Conservation (phyloP, 2,113 vertebrate species). For the Catagonus wagneri region DNA sequence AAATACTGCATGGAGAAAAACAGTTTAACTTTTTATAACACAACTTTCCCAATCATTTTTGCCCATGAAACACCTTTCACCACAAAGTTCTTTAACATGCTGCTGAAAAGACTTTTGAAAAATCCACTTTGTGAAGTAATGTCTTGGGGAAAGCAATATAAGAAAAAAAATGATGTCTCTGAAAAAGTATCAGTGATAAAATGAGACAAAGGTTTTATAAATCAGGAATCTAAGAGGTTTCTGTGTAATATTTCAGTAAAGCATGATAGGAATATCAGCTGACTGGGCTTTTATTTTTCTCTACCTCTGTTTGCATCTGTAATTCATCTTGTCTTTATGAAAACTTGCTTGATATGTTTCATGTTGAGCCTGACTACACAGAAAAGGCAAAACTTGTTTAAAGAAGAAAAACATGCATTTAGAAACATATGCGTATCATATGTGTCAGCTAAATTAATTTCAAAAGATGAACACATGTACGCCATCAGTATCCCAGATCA, state of each 20-base stretch:
- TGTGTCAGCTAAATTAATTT: slow-evolving; percentile 26
- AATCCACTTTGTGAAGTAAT: slow-evolving; percentile 1
- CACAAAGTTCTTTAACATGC: neutral
- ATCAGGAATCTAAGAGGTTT: neutral
- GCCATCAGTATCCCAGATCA: neutral
- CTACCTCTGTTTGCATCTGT: neutral
- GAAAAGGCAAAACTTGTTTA: slow-evolving; percentile 27
- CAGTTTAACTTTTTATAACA: slow-evolving; percentile 4
- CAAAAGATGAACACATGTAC: neutral
- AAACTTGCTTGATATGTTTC: slow-evolving; percentile 10
- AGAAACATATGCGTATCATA: neutral
- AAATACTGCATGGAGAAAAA: neutral
- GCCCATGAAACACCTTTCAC: neutral
- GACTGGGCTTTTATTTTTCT: neutral
- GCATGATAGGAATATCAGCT: neutral
- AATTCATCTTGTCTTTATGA: slow-evolving; percentile 55
- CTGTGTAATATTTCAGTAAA: neutral
- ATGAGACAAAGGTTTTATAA: neutral
- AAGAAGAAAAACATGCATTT: slow-evolving; percentile 20
- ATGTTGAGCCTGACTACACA: neutral
- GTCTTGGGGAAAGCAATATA: neutral
- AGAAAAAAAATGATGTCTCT: neutral
- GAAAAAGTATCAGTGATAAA: neutral
- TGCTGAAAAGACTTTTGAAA: neutral
- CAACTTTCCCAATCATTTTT: neutral